Evolutionary conservation across 2,113 vertebrate species (phyloP), one percentile per base, ranked within the genome.

Genomic region (Scartelaos histophorus): DNA sequence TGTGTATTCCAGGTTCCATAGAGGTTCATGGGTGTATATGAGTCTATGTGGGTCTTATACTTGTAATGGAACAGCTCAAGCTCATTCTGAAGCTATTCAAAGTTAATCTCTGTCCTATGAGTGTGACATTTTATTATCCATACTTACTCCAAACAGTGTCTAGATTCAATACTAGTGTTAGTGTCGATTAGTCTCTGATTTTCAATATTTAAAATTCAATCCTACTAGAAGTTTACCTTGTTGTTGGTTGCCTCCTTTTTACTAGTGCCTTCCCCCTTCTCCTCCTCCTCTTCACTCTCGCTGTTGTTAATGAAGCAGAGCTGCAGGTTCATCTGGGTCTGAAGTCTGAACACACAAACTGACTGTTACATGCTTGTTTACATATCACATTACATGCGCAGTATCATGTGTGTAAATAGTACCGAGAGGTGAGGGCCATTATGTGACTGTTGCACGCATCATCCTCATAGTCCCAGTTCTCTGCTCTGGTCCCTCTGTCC

Each of bases 271-370:
- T 73, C 71, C 21, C 79, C 73, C 6, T 85, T 79, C 6, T 86
- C 79, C 19, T 87, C 85, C n/a, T 93, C 92, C 0, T 90, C 90
- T 43, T 93, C 93, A 66, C 93, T 93, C 57, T 92, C 91, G 66
- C 92, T 93, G 85, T 93, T 87, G 82, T 94, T 94, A 85, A 93
- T 93, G 85, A 94, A 94, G 81, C 93, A 94, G 19, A 94, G 90
- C 82, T 92, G 92, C 2, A 94, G 90, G 49, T 94, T 94, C 90
- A 90, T 93, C 78, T 90, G 91, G 0, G 88, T 93, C 82, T 92
- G 91, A 34, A 94, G 82, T 21, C 93, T 94, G 73, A 65, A 13
- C 43, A 72, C 0, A 72, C 25, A 22, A 58, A 64, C 17, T 34
- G 17, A 38, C 29, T 64, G 17, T 64, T 64, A 64, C 17, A 64